A percentile compares a stretch with the other conserved stretches of the same genome.
Evolutionary conservation across 1,140 invertebrate species (phyloP).

Genomic region (Drosophila subobscura): DNA sequence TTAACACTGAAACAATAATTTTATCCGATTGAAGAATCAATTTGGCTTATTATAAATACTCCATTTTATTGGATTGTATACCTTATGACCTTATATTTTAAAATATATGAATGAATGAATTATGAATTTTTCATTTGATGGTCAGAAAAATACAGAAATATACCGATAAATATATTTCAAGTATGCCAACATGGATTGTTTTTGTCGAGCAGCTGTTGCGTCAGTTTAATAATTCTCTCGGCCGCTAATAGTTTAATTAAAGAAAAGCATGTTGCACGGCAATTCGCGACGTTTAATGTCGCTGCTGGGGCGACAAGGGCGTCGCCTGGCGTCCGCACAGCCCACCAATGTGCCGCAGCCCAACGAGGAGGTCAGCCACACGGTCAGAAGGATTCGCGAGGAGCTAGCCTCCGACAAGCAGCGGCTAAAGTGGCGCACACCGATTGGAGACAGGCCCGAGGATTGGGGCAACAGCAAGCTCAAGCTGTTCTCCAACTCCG

Average conservation of each 20-base stretch:
- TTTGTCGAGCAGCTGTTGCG: slow-evolving; percentile 48
- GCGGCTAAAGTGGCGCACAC: slow-evolving; percentile 83
- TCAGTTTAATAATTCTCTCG: slow-evolving; percentile 13
- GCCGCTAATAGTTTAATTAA: neutral
- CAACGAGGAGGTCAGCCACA: slow-evolving; percentile 54
- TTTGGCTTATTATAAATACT: too few relatives aligned
- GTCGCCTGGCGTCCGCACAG: slow-evolving; percentile 24
- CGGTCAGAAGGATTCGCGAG: slow-evolving; percentile 63
- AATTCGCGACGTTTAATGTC: slow-evolving; percentile 4
- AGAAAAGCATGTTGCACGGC: slow-evolving; percentile 13
- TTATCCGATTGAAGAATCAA: too few relatives aligned
- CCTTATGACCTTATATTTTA: too few relatives aligned
- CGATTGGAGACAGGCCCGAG: slow-evolving; percentile 81
- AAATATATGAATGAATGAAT: too few relatives aligned
- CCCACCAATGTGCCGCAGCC: slow-evolving; percentile 31
- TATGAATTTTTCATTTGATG: too few relatives aligned
- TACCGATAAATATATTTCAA: too few relatives aligned
- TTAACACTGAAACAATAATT: too few relatives aligned
- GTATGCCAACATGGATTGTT: slow-evolving; percentile 24
- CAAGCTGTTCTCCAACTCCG: slow-evolving; percentile 82
- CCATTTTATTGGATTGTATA: too few relatives aligned
- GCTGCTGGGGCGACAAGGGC: neutral
- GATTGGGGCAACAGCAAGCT: slow-evolving; percentile 83
- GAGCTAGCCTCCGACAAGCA: slow-evolving; percentile 79
- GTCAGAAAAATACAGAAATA: too few relatives aligned